Conservation (phyloP, 2,888 invertebrate genomes). For the Uropetala carovei region DNA sequence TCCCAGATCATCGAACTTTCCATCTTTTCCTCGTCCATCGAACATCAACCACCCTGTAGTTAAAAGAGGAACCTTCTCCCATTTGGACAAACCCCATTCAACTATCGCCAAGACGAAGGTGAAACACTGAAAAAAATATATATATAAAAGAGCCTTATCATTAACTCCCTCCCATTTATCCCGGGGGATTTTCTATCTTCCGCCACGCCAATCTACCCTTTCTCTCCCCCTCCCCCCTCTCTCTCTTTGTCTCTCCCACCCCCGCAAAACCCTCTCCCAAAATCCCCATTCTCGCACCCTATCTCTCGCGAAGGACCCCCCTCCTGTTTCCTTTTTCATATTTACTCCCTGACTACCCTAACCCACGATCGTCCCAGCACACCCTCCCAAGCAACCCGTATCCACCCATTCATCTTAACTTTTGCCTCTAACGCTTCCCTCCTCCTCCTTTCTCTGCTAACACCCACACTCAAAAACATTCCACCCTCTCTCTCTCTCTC, state of each 20-base stretch:
- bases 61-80: background rate
- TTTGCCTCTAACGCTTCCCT: background rate
- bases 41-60: too few relatives aligned
- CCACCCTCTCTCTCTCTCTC: background rate
- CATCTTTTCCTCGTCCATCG: background rate
- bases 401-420: slow-evolving; percentile 54
- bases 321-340: background rate
- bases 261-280: background rate
- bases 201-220: background rate
- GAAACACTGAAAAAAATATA: slow-evolving; percentile 26
- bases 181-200: background rate
- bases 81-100: background rate
- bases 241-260: background rate
- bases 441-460: background rate
- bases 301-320: background rate
- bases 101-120: background rate
- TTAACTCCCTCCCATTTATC: slow-evolving; percentile 14
- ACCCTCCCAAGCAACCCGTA: background rate
- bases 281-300: background rate
- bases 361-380: background rate
- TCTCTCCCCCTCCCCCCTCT: background rate
- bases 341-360: background rate
- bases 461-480: background rate
- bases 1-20: background rate
- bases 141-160: slow-evolving; percentile 21